Conservation (phyloP, 2,888 invertebrate genomes). For the Polymixis lichenea region DNA sequence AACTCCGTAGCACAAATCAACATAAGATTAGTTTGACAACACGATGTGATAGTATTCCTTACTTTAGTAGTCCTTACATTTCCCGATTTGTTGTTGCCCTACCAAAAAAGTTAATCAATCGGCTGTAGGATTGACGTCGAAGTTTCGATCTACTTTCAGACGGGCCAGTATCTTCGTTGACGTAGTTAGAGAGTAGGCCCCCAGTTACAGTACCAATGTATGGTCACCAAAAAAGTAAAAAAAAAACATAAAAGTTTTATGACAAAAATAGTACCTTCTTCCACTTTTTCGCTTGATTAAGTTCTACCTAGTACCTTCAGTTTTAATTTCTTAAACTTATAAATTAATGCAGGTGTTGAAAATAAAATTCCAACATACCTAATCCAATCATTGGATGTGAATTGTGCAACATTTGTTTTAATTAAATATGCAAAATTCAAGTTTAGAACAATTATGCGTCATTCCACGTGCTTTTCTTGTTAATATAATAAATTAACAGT, state of each 20-base stretch:
- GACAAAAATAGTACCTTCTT: neutral
- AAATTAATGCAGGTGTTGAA: neutral
- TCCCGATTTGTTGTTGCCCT: no score
- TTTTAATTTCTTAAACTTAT: neutral
- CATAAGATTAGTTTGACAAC: no score
- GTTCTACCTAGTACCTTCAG: neutral
- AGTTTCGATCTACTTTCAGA: no score
- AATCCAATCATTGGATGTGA: neutral
- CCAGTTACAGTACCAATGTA: neutral
- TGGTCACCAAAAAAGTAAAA: no score
- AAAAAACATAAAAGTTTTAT: neutral
- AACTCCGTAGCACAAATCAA: no score
- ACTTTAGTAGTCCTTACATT: no score
- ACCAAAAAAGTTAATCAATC: no score
- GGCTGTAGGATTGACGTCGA: no score
- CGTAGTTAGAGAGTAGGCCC: no score
- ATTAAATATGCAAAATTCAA: neutral
- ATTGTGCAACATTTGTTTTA: slow-evolving; percentile 6
- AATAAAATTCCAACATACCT: slow-evolving; percentile 1
- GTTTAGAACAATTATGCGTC: slow-evolving; percentile 4
- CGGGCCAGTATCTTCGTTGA: no score
- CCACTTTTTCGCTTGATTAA: neutral
- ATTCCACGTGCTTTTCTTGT: slow-evolving; percentile 25
- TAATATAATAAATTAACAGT: neutral
- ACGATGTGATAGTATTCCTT: no score